Evolutionary conservation across 2,797 vertebrate genomes (phyloP), one percentile per base, ranked within the genome.

Genomic region (Halcyon badia): DNA sequence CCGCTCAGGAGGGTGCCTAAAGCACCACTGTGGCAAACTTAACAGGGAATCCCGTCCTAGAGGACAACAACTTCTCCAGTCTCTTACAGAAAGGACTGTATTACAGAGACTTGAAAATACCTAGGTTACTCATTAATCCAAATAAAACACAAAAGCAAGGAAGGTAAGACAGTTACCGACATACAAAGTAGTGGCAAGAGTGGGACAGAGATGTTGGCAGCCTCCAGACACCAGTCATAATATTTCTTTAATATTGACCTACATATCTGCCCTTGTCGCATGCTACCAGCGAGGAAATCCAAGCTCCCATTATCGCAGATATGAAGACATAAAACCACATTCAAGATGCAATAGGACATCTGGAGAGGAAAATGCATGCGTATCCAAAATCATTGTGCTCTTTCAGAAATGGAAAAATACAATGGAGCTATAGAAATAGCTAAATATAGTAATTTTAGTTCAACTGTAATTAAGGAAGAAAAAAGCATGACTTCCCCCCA

Each of bases 361-460:
- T 96, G 94, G 90, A 95, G 85, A 95, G 90, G 83, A 93, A 96
- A 97, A 93, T 26, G 88, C 78, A 64, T 46, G 80, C 70, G 5
- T 84, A 95, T 60, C 91, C 80, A 93, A 95, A 95, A 95, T 94
- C 93, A 80, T 48, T 95, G 91, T 84, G 91, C 88, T 95, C 96
- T 91, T 90, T 94, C 89, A 97, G 77, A 88, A 86, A 71, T 57
- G 76, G 69, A 61, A 83, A 88, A 95, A 95, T n/a, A 97, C 95
- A 97, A 95, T 91, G 73, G 70, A 93, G 91, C 96, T 97, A 95
- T 97, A 95, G 94, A 97, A 97, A 96, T 72, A 97, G 97, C 96
- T 96, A 96, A 96, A 95, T 93, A 94, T 93, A 96, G 95, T 95
- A 62, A 97, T 96, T 95, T 96, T 76, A 89, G 85, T 83, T 95